Evolutionary conservation across 2,888 invertebrate species (phyloP).

Genomic region (Fragum fragum): DNA sequence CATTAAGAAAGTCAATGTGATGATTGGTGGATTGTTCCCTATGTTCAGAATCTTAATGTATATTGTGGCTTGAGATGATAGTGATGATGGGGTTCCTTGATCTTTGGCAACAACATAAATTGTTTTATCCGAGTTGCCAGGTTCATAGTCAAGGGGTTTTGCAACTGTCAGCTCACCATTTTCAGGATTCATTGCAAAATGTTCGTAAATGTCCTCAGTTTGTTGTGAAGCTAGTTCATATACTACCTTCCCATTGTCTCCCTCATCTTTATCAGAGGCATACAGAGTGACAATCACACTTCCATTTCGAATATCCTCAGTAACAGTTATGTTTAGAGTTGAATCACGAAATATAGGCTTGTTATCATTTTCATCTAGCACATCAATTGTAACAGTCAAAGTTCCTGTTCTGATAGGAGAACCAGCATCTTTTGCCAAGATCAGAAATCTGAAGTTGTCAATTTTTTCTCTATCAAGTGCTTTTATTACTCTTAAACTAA

Average conservation of each 20-base stretch:
- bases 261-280: slow-evolving; percentile 94
- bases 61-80: slow-evolving; percentile 66
- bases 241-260: slow-evolving; percentile 90
- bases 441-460: slow-evolving; percentile 51
- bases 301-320: slow-evolving; percentile 66
- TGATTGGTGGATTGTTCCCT: slow-evolving; percentile 96
- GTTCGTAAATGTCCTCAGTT: slow-evolving; percentile 57
- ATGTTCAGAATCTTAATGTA: slow-evolving; percentile 90
- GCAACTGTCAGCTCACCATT: slow-evolving; percentile 71
- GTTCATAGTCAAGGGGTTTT: slow-evolving; percentile 64
- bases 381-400: slow-evolving; percentile 63
- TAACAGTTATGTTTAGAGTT: slow-evolving; percentile 59
- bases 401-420: slow-evolving; percentile 70
- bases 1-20: slow-evolving; percentile 60
- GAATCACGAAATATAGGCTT: slow-evolving; percentile 66
- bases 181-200: slow-evolving; percentile 62
- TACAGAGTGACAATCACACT: slow-evolving; percentile 88
- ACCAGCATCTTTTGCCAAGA: slow-evolving; percentile 70
- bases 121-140: slow-evolving; percentile 52
- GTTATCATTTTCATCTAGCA: slow-evolving; percentile 75
- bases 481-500: slow-evolving; percentile 56
- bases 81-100: slow-evolving; percentile 56
- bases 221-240: slow-evolving; percentile 85
- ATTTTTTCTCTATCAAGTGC: slow-evolving; percentile 62
- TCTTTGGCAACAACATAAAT: slow-evolving; percentile 71